Evolutionary conservation across 2,113 vertebrate genomes (phyloP).

Genomic region (Progne subis): DNA sequence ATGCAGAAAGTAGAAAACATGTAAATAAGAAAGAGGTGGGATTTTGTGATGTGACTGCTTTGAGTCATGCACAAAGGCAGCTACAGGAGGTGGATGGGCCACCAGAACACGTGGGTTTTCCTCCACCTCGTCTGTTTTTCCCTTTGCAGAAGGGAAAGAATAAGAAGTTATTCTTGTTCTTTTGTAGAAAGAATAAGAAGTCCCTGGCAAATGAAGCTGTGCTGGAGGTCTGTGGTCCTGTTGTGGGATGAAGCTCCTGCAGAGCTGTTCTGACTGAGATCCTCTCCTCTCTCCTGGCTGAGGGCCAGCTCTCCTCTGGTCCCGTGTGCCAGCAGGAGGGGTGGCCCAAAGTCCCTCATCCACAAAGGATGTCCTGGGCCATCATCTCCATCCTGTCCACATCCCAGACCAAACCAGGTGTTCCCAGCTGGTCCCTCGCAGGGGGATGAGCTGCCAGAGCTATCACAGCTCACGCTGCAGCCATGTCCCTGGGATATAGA

Average conservation of each 20-base stretch:
- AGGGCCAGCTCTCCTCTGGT: background rate
- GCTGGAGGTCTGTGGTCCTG: background rate
- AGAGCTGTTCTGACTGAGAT: background rate
- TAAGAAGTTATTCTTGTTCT: no score
- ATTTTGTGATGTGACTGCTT: background rate
- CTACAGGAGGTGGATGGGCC: background rate
- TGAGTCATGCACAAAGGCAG: background rate
- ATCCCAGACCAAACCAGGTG: background rate
- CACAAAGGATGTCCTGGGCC: background rate
- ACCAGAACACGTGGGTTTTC: background rate
- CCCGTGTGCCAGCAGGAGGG: background rate
- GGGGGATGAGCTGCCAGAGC: background rate
- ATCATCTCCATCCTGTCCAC: background rate
- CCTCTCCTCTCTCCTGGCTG: background rate
- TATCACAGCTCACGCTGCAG: background rate
- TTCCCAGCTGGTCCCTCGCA: accelerated
- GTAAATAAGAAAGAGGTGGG: background rate
- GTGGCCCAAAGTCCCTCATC: background rate
- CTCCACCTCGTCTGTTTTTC: background rate
- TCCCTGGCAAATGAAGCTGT: background rate
- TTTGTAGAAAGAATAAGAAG: background rate
- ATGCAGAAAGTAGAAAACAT: background rate
- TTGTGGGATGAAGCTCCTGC: background rate
- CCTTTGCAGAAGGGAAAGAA: background rate
- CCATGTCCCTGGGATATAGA: background rate